These are phyloP conservation scores for Yponomeuta plumbellus DNA, from an alignment of 2,888 invertebrate species.

Conservation along the genomic window DNA sequence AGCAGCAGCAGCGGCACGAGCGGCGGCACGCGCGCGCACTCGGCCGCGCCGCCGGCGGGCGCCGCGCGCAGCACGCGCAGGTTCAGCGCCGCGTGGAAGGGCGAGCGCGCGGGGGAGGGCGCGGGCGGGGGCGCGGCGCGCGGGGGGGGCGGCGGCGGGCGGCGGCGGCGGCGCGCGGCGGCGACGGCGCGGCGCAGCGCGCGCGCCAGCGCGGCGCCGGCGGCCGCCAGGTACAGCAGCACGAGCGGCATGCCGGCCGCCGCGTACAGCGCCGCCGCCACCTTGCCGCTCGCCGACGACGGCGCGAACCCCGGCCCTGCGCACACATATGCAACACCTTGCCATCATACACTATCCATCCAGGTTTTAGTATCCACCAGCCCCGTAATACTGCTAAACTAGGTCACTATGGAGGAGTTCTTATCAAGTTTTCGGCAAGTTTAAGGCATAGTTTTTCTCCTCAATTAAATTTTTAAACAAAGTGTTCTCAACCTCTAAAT, in stretches of 20 bases:
- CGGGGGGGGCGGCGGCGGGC: constrained; percentile 58
- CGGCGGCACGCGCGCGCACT: constrained; percentile 88
- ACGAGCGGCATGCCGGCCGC: constrained; percentile 92
- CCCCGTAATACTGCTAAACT: background rate
- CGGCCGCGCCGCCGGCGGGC: constrained; percentile 67
- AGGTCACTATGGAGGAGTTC: too few species aligned
- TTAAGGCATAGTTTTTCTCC: too few species aligned
- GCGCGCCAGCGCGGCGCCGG: constrained; percentile 90
- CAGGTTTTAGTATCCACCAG: too few species aligned
- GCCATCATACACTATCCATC: too few species aligned
- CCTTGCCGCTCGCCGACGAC: constrained; percentile 85
- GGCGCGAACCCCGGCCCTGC: constrained; percentile 77
- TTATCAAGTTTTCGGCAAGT: too few species aligned
- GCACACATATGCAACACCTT: too few species aligned
- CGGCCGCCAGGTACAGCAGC: constrained; percentile 90
- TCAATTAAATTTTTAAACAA: too few species aligned
- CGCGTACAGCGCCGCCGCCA: constrained; percentile 90
- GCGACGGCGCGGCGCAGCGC: constrained; percentile 75
- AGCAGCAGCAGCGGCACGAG: constrained; percentile 90
- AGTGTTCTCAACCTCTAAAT: too few species aligned
- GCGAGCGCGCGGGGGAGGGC: constrained; percentile 48
- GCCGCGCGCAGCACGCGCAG: constrained; percentile 54
- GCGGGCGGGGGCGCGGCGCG: constrained; percentile 32
- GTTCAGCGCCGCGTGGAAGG: constrained; percentile 65
- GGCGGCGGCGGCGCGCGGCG: constrained; percentile 80